A percentile compares a stretch with the other conserved stretches of the same genome.
phyloP scores from a whole-genome alignment of 92 coral and sea anemone genomes.

The Paramuricea clavata region DNA sequence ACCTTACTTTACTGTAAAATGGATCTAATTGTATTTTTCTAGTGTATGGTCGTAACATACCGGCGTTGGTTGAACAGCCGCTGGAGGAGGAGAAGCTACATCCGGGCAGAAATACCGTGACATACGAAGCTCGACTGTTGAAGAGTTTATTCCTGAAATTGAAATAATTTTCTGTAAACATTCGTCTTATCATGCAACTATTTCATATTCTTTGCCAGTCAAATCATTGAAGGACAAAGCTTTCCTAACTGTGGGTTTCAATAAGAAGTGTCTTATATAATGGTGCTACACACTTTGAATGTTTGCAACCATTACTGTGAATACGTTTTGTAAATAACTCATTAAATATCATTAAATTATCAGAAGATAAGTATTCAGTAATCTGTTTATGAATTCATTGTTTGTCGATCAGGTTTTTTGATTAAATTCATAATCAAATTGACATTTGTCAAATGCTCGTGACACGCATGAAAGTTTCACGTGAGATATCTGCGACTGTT shows the following conservation, averaged over 20 bases:
- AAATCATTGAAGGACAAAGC: too few species aligned
- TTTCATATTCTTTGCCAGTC: too few species aligned
- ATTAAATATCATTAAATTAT: not conserved
- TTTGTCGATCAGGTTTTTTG: too few species aligned
- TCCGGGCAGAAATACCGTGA: conserved; percentile 98
- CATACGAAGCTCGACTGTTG: conserved; percentile 91
- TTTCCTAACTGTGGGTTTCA: too few species aligned
- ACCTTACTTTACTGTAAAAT: too few species aligned
- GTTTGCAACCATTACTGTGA: not conserved
- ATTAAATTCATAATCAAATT: too few species aligned
- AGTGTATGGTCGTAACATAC: conserved; percentile 96
- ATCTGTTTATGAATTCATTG: not conserved
- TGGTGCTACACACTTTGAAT: too few species aligned
- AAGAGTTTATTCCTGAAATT: conserved; percentile 92
- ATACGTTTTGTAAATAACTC: not conserved
- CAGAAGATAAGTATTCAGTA: not conserved
- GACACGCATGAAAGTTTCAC: too few species aligned
- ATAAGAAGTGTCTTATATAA: too few species aligned
- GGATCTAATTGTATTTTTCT: not conserved
- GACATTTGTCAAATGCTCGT: too few species aligned
- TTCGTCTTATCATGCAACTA: not conserved
- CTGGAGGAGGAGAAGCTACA: conserved; percentile 94
- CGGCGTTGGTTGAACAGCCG: conserved; percentile 94
- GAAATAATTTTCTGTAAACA: conserved; percentile 36
- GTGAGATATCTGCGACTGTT: too few species aligned